Percentiles rank a stretch among this genome's conserved stretches.
phyloP scores from a whole-genome alignment of 2,797 vertebrate genomes.

The Melanogrammus aeglefinus region DNA sequence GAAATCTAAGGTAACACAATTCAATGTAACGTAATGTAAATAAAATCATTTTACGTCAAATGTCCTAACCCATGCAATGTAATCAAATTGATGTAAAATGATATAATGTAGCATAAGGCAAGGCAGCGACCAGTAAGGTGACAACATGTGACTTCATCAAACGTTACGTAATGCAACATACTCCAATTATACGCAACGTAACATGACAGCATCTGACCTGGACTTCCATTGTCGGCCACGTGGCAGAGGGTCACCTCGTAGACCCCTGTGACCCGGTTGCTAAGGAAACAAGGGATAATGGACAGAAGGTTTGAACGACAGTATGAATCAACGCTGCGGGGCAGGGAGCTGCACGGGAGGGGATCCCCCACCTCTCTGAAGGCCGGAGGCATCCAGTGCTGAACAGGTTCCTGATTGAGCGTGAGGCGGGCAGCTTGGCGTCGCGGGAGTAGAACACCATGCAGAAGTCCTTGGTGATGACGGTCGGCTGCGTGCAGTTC shows the following conservation, averaged over 20 bases:
- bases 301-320: background rate
- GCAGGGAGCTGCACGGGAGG: background rate
- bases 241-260: slow-evolving; percentile 95
- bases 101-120: background rate
- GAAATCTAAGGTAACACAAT: background rate
- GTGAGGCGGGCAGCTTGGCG: slow-evolving; percentile 89
- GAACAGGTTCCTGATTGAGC: slow-evolving; percentile 95
- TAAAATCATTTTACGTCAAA: background rate
- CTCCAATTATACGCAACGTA: background rate
- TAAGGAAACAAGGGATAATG: slow-evolving; percentile 39
- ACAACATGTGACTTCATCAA: background rate
- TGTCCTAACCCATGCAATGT: background rate
- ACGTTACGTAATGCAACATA: background rate
- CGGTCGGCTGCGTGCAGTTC: slow-evolving; percentile 92
- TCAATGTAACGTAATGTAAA: background rate
- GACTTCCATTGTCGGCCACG: slow-evolving; percentile 90
- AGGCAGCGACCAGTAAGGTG: background rate
- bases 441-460: slow-evolving; percentile 99
- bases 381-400: slow-evolving; percentile 90
- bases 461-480: slow-evolving; percentile 99
- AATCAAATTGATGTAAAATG: background rate
- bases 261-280: slow-evolving; percentile 94
- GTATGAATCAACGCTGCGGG: background rate
- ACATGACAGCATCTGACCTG: slow-evolving; percentile 75
- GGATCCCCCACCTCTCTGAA: slow-evolving; percentile 81